These are phyloP conservation scores for Chromoteleia sp. DNA, from an alignment of 2,888 invertebrate species.

Conservation along the genomic window DNA sequence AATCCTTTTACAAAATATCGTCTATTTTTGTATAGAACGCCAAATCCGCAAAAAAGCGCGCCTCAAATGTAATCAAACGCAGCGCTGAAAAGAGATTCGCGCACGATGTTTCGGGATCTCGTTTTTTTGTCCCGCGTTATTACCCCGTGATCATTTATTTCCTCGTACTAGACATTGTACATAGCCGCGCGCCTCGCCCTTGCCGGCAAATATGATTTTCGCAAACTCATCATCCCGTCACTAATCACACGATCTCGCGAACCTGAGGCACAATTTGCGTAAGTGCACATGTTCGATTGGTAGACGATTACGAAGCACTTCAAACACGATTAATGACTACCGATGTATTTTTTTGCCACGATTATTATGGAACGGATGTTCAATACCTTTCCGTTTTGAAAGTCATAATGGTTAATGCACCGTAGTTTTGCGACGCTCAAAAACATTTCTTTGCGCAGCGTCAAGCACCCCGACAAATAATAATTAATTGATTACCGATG, in stretches of 20 bases:
- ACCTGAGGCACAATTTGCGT: constrained; percentile 59
- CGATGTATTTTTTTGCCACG: constrained; percentile 45
- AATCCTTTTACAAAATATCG: not conserved
- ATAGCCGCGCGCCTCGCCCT: constrained; percentile 30
- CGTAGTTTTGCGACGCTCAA: constrained; percentile 22
- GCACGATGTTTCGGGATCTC: constrained; percentile 31
- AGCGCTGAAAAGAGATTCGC: constrained; percentile 42
- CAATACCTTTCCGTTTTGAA: constrained; percentile 52
- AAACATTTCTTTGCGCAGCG: constrained; percentile 18
- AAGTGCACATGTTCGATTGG: constrained; percentile 68
- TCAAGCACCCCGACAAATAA: not conserved
- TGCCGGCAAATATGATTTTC: constrained; percentile 62
- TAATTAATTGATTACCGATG: constrained; percentile 26
- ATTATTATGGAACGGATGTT: constrained; percentile 47
- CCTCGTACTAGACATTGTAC: constrained; percentile 43
- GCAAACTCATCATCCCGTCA: constrained; percentile 68
- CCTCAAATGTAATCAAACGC: constrained; percentile 35
- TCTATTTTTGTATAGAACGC: not conserved
- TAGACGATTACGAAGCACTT: constrained; percentile 67
- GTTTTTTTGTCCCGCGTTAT: constrained; percentile 48
- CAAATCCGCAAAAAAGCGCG: constrained; percentile 4
- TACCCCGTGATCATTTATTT: constrained; percentile 54
- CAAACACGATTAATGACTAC: constrained; percentile 59
- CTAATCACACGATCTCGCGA: constrained; percentile 65
- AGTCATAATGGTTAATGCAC: constrained; percentile 53